Base-by-base conservation (phyloP, 1,140 invertebrate genomes). In the Macrotrachela quadricornifera region DNA sequence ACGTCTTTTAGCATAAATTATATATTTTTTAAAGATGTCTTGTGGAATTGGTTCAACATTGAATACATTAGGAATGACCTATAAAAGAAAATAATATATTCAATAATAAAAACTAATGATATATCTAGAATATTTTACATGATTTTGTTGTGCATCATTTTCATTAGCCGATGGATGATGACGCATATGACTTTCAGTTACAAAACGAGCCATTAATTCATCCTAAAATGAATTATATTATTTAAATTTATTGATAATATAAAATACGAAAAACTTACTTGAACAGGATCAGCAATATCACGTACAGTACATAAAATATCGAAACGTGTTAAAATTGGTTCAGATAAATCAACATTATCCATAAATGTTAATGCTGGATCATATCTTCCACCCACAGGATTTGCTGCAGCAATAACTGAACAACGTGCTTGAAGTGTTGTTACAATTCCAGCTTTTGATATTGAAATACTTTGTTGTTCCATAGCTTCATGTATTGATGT, bases 381-480 rank as follows among this genome's bases (percentile, higher is more conserved):
- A 65, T 99, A 97, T 58, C 91, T 76, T 14, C 92, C 92, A 51
- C 85, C 85, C 54, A 96, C 91, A 0, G 94, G 94, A 77, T 99
- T 99, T 18, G 92, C 79, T 17, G 94, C 94, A 6, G 94, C 88
- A 63, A 99, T 88, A 30, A 99, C 82, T 18, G 86, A 82, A 73
- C 92, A 99, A 54, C 94, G 75, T 6, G 92, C 92, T 66, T 94
- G 87, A 10, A 97, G 74, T 2, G 90, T 92, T 1, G 91, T 90
- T 2, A 96, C 87, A 61, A 99, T 96, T 55, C 91, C 92, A 37
- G 90, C 92, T 72, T 99, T 99, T 6, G 88, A 92, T 61, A 97
- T 87, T 1, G 87, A 95, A 61, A 97, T 99, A 51, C 83, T 90
- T 69, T 97, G 91, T 62, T 97, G 91, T 69, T 97, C 92, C 91